Conservation (phyloP, 2,797 vertebrate species). For the Helicolenus hilgendorfi region DNA sequence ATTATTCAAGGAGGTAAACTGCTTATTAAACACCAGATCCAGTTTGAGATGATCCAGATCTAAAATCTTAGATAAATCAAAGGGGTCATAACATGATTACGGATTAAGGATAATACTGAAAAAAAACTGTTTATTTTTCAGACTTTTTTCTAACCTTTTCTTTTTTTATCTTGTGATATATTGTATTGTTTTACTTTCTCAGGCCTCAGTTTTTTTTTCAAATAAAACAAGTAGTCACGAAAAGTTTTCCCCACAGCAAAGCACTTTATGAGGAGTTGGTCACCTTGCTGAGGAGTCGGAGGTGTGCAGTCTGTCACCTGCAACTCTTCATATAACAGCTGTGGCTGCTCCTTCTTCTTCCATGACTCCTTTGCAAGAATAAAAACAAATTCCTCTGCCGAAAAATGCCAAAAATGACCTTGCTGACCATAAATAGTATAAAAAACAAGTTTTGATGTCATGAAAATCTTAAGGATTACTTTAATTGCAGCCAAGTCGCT, state of each 20-base stretch:
- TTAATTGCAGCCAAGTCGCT: too few species aligned
- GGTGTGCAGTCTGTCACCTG: too few species aligned
- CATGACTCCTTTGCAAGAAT: background rate
- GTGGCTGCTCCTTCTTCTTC: background rate
- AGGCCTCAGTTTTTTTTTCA: background rate
- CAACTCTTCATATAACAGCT: background rate
- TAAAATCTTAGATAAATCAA: background rate
- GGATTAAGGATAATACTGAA: too few species aligned
- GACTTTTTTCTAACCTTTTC: too few species aligned
- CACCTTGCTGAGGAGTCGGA: background rate
- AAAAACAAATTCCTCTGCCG: too few species aligned
- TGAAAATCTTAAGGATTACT: background rate
- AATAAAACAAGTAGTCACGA: background rate
- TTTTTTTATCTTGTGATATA: too few species aligned
- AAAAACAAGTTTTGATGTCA: background rate
- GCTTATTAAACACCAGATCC: background rate
- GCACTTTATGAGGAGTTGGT: background rate
- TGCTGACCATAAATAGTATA: background rate
- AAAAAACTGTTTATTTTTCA: too few species aligned
- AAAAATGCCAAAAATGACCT: too few species aligned
- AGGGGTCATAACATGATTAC: background rate
- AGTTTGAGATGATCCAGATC: background rate
- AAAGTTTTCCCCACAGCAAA: background rate
- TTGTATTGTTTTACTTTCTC: background rate
- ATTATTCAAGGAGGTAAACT: background rate